Evolutionary conservation across 2,113 vertebrate genomes (phyloP), one percentile per base, ranked within the genome.

Genomic region (Podiceps cristatus): DNA sequence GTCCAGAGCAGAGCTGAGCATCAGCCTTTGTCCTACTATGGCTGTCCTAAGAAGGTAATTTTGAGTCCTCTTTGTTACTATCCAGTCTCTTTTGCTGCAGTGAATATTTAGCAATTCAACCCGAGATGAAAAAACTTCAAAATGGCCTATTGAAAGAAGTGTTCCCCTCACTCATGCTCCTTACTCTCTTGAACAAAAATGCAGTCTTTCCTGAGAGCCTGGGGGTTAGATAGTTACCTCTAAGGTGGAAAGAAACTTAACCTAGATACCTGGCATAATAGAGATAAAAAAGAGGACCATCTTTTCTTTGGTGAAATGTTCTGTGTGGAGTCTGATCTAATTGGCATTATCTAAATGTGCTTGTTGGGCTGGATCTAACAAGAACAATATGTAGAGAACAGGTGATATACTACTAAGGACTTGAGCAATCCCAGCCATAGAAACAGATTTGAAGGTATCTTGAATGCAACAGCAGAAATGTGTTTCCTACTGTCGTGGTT

Each of bases 261-360:
- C 9, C 7, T 69, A 60, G 23, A 75, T 7, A 5, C 7, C 5
- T 72, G 1, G 2, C 5, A 31, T 10, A 68, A 31, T 0, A 55
- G 31, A 81, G 31, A 71, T 62, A 53, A 55, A 80, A 83, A 56
- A 31, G 13, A 5, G 5, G 7, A 66, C 53, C 2, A 27, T 62
- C 15, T 77, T 77, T 93, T 22, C 23, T 72, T 52, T 8, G 1
- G 18, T 37, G 6, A 88, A 75, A 60, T 5, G 0, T 22, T 78
- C 52, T 56, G 19, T 5, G 2, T 28, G 11, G 45, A 85, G 11
- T 53, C 22, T 85, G 62, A 81, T 87, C 40, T 62, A 58, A 22
- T 6, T 60, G 35, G 7, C 22, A 18, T 50, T 50, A 86, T 60
- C 20, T 78, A 64, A 87, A 87, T 6, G 62, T 72, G 2, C 23